Base-by-base conservation (phyloP, 2,113 vertebrate species). In the Aphyosemion australe region DNA sequence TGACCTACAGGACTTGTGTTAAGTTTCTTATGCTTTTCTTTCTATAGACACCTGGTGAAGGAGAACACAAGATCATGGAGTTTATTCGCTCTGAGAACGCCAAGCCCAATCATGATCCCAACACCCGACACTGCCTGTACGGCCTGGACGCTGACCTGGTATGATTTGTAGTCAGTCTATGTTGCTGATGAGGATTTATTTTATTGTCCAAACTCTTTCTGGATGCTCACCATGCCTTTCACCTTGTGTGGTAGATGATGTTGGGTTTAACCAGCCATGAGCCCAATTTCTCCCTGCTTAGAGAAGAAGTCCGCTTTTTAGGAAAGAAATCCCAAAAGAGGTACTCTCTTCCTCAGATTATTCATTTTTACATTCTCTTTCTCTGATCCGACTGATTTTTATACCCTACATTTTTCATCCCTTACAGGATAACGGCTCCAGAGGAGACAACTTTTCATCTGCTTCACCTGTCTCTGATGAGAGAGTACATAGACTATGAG, bases 61-160 rank as follows among this genome's bases (percentile, higher is more conserved):
- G 97, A 78, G 97, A 99, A 65, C 97, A 99, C 78, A 99, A 99
- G 91, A 99, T 99, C 87, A 99, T 99, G 97, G 97, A 99, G 87
- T 99, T 99, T 87, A 99, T 99, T 80, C 94, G 97, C 83, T 95
- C 96, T 3, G 96, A 99, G 87, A 96, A 93, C 80, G 65, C 87
- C 55, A 95, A 92, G 62, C 92, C 94, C 4, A 87, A 88, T 86
- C 96, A 99, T 73, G 87, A 98, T 90, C 92, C 96, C 62, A 98
- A 99, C 87, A 98, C 96, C 69, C 94, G 97, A 42, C 97, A 99
- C 78, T 99, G 97, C 85, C 94, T 99, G 34, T 99, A 99, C 46
- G 97, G 97, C 73, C 93, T 99, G 89, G 97, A 99, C 78, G 97
- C 97, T 85, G 97, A 99, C 74, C 92, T 99, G 95, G 97, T 99